phyloP scores from a whole-genome alignment of 1,140 invertebrate genomes.

The Oreohelix idahoensis region DNA sequence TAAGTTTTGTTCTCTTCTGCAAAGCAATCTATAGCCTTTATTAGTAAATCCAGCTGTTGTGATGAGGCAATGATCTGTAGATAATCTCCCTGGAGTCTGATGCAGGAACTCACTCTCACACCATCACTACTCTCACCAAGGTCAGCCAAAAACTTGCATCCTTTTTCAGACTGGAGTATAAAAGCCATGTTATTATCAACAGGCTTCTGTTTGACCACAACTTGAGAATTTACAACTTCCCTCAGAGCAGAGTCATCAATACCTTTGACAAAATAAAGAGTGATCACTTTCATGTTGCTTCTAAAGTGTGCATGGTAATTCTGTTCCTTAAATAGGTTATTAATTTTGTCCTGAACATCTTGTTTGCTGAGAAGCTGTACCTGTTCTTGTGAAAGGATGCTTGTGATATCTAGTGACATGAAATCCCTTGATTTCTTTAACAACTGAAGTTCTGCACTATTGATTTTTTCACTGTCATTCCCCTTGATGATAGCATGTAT shows the following conservation, averaged over 20 bases:
- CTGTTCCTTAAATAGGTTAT: not conserved
- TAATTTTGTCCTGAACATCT: not conserved
- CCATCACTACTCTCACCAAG: not conserved
- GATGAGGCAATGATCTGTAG: not conserved
- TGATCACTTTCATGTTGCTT: not conserved
- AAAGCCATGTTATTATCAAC: not conserved
- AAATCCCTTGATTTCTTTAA: not conserved
- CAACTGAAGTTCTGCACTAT: not conserved
- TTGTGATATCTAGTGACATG: not conserved
- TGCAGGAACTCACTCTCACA: not conserved
- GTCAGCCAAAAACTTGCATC: constrained; percentile 3
- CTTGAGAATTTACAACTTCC: not conserved
- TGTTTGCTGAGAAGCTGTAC: constrained; percentile 5
- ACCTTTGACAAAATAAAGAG: not conserved
- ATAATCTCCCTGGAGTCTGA: not conserved
- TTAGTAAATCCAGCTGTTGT: not conserved
- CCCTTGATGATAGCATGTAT: not conserved
- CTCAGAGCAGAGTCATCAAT: not conserved
- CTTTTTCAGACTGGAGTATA: constrained; percentile 10
- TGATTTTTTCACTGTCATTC: not conserved
- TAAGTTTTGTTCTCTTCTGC: not conserved
- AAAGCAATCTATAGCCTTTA: not conserved
- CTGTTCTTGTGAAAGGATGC: not conserved
- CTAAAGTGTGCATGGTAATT: not conserved
- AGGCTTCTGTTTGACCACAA: not conserved